Percentiles rank a stretch among this genome's conserved stretches.
Conservation (phyloP, 2,797 vertebrate species). For the Amblyopsis hoosieri region DNA sequence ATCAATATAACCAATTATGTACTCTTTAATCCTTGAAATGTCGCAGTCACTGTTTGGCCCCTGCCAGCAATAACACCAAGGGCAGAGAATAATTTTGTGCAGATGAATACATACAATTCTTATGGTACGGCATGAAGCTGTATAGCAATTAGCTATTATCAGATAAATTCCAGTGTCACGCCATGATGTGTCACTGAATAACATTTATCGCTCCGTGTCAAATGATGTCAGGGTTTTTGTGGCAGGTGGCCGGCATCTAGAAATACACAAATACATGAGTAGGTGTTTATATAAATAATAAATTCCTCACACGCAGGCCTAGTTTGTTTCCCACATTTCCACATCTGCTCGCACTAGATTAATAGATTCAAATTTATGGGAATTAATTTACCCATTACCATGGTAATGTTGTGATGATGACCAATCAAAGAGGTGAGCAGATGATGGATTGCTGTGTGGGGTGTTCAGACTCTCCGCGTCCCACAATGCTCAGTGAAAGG, state of each 20-base stretch:
- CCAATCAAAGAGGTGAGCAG: conserved; percentile 66
- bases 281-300: too few relatives aligned
- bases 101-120: not conserved
- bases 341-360: conserved; percentile 39
- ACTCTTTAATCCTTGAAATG: conserved; percentile 4
- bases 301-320: too few relatives aligned
- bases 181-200: not conserved
- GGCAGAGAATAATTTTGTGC: not conserved
- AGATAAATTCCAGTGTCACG: not conserved
- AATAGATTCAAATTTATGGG: conserved; percentile 53
- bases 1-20: not conserved
- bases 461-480: conserved; percentile 25
- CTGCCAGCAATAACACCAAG: not conserved
- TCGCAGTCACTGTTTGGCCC: not conserved
- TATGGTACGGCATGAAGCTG: not conserved
- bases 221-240: too few relatives aligned
- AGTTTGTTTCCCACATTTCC: conserved; percentile 30
- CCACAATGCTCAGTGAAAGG: conserved; percentile 20
- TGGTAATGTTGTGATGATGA: conserved; percentile 72
- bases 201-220: conserved; percentile 1
- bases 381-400: conserved; percentile 47
- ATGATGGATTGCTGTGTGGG: conserved; percentile 30
- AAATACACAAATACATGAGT: too few relatives aligned
- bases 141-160: not conserved
- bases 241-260: too few relatives aligned